A percentile compares a stretch with the other conserved stretches of the same genome.
phyloP scores from a whole-genome alignment of 2,797 vertebrate species.

The Poecile montanus region DNA sequence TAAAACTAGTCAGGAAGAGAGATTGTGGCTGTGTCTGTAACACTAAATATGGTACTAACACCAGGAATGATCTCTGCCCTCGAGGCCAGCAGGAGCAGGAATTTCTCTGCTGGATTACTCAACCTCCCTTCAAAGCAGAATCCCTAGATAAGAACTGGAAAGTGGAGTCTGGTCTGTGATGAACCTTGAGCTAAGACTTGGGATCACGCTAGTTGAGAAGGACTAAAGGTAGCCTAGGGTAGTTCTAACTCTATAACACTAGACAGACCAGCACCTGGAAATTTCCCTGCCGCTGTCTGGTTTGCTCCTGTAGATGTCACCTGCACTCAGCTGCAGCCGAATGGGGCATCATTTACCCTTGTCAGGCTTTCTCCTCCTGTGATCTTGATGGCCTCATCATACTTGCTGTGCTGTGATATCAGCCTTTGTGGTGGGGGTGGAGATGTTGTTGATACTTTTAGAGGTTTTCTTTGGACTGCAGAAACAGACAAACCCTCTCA shows the following conservation, averaged over 20 bases:
- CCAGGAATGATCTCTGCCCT: neutral
- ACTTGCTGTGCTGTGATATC: neutral
- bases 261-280: neutral
- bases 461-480: neutral
- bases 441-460: neutral
- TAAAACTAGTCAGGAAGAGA: neutral
- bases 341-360: neutral
- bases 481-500: neutral
- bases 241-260: neutral
- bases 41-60: neutral
- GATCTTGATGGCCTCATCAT: accelerated
- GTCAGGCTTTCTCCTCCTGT: neutral
- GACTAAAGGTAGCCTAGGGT: neutral
- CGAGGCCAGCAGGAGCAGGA: neutral
- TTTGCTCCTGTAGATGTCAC: neutral
- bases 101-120: neutral
- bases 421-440: neutral
- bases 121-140: neutral
- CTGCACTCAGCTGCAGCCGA: neutral
- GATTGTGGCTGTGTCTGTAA: neutral
- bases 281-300: neutral
- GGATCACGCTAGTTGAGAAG: neutral
- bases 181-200: neutral
- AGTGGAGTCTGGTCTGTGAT: neutral
- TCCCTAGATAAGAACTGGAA: neutral